Conservation (phyloP, 2,888 invertebrate species). For the Octonoba sinensis region DNA sequence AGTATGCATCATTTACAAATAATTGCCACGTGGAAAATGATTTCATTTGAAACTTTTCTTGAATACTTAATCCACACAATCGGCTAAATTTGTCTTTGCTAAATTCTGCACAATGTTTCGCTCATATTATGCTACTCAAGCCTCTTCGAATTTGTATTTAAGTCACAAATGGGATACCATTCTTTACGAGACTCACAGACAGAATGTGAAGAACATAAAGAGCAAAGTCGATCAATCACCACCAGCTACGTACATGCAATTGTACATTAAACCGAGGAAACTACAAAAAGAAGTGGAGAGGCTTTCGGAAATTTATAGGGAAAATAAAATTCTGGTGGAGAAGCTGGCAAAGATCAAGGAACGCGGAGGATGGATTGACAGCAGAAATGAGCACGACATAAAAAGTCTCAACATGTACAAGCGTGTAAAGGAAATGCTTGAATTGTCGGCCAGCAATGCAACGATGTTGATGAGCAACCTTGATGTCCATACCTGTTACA, state of each 20-base stretch:
- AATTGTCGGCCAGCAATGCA: not conserved
- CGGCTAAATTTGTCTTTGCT: not conserved
- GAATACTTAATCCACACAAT: too few relatives aligned
- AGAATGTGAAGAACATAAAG: not conserved
- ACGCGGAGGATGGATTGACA: constrained; percentile 5
- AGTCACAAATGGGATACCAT: constrained; percentile 20
- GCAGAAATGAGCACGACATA: not conserved
- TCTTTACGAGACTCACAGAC: constrained; percentile 5
- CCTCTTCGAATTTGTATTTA: not conserved
- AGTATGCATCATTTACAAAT: too few relatives aligned
- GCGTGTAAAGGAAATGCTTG: not conserved
- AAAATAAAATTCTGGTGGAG: constrained; percentile 14
- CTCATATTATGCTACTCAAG: not conserved
- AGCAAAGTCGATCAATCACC: not conserved
- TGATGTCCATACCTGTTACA: not conserved
- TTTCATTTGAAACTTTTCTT: too few relatives aligned
- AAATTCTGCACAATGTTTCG: constrained; percentile 9
- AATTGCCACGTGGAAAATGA: too few relatives aligned
- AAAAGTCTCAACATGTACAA: not conserved
- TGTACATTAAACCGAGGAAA: constrained; percentile 1
- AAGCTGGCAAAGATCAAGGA: constrained; percentile 6
- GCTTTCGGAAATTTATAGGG: constrained; percentile 1
- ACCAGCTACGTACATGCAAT: not conserved
- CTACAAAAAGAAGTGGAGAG: constrained; percentile 3
- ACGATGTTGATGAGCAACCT: not conserved